Evolutionary conservation across 1,140 invertebrate species (phyloP).

Genomic region (Trichonephila clavipes): DNA sequence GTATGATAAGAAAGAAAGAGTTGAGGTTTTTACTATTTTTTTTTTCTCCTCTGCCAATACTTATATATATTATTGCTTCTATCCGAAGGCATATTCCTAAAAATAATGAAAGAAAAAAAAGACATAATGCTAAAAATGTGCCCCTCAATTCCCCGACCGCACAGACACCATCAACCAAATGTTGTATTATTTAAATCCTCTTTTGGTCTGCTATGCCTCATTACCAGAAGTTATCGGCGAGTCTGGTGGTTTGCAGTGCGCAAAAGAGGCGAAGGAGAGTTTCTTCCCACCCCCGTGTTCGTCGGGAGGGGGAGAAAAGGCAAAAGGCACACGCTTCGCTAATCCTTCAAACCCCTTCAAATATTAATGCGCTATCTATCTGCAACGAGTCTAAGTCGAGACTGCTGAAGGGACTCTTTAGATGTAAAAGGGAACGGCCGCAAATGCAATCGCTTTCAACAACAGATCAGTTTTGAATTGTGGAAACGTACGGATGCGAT

Average conservation of each 20-base stretch:
- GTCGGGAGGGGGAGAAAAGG: background rate
- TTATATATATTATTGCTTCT: background rate
- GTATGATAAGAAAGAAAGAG: slow-evolving; percentile 69
- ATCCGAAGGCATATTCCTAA: background rate
- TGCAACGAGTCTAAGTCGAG: slow-evolving; percentile 55
- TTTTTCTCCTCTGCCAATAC: background rate
- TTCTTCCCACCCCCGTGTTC: slow-evolving; percentile 11
- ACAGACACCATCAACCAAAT: slow-evolving; percentile 71
- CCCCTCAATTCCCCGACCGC: slow-evolving; percentile 41
- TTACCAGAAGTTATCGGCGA: slow-evolving; percentile 73
- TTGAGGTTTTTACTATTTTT: slow-evolving; percentile 43
- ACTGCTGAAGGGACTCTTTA: slow-evolving; percentile 45
- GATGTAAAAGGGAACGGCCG: slow-evolving; percentile 2
- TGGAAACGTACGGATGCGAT: too few species aligned
- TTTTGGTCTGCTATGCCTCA: slow-evolving; percentile 74
- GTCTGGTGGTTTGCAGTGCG: slow-evolving; percentile 58
- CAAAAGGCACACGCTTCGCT: slow-evolving; percentile 70
- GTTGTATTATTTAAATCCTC: slow-evolving; percentile 76
- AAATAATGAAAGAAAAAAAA: slow-evolving; percentile 13
- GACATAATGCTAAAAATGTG: slow-evolving; percentile 20
- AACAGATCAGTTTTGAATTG: background rate
- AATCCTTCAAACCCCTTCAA: slow-evolving; percentile 76
- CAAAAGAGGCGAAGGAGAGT: slow-evolving; percentile 15
- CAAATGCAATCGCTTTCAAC: slow-evolving; percentile 12
- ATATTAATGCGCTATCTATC: slow-evolving; percentile 75